These are phyloP conservation scores for Lochmaea crataegi DNA, from an alignment of 2,888 invertebrate species.

Conservation along the genomic window DNA sequence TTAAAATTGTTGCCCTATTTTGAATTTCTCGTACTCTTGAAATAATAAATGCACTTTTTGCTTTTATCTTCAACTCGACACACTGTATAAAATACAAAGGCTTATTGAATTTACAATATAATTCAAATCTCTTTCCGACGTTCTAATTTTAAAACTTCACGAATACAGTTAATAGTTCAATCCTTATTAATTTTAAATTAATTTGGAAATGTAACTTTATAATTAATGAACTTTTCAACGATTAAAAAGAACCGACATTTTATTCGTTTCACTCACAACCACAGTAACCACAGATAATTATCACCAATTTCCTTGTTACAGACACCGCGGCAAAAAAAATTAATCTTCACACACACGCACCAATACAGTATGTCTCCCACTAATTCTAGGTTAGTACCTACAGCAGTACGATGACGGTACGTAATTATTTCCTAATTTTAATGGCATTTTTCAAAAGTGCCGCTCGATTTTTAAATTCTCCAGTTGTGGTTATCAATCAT, in stretches of 20 bases:
- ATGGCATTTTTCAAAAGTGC: slow-evolving; percentile 26
- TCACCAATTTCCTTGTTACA: slow-evolving; percentile 4
- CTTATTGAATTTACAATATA: too few species aligned
- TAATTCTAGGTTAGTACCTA: slow-evolving; percentile 11
- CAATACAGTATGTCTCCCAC: background rate
- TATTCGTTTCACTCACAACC: background rate
- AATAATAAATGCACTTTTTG: too few species aligned
- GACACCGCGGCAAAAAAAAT: background rate
- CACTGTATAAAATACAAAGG: too few species aligned
- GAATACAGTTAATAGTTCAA: too few species aligned
- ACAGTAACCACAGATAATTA: background rate
- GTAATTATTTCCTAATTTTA: slow-evolving; percentile 25
- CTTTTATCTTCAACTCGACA: too few species aligned
- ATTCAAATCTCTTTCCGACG: too few species aligned
- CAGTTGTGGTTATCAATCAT: slow-evolving; percentile 20
- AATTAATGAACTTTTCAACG: background rate
- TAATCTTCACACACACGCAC: background rate
- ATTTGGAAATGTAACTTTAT: background rate
- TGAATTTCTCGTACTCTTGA: too few species aligned
- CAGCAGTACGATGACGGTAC: slow-evolving; percentile 1
- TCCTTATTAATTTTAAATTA: background rate
- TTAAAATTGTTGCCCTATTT: too few species aligned
- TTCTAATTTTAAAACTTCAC: too few species aligned
- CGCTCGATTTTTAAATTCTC: slow-evolving; percentile 14
- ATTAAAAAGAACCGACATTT: background rate